A percentile compares a stretch with the other conserved stretches of the same genome.
These are phyloP conservation scores for Lasioglossum pauxillum DNA, from an alignment of 2,888 invertebrate species.

Conservation along the genomic window DNA sequence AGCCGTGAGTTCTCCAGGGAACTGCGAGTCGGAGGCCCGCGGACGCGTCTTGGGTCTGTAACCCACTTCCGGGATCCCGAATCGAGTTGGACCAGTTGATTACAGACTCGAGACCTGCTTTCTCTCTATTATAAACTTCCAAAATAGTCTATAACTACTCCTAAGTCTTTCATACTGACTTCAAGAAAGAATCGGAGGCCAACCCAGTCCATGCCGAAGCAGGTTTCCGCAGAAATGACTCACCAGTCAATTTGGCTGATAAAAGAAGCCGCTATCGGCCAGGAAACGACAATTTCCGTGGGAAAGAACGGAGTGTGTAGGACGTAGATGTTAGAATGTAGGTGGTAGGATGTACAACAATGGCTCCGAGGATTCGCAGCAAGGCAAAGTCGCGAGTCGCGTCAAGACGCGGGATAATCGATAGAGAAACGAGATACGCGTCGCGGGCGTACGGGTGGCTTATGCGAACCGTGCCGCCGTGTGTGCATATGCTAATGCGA, in stretches of 20 bases:
- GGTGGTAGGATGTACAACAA: background rate
- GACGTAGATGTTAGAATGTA: background rate
- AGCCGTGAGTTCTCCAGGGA: background rate
- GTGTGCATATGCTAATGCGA: conserved; percentile 82
- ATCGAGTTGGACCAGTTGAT: background rate
- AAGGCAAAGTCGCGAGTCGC: background rate
- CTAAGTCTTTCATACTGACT: background rate
- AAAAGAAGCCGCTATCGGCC: background rate
- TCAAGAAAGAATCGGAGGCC: background rate
- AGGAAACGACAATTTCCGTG: conserved; percentile 2
- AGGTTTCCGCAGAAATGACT: background rate
- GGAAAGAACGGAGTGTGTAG: background rate
- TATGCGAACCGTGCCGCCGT: conserved; percentile 58
- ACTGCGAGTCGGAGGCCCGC: too few species aligned
- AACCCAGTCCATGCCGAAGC: background rate
- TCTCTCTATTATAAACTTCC: too few species aligned
- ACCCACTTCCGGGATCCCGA: background rate
- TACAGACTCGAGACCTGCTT: background rate
- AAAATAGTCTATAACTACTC: background rate
- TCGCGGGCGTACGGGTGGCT: conserved; percentile 54
- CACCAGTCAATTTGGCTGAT: background rate
- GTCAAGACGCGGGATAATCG: conserved; percentile 40
- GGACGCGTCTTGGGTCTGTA: background rate
- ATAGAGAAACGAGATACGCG: conserved; percentile 31
- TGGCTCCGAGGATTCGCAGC: background rate